A percentile compares a stretch with the other conserved stretches of the same genome.
Conservation (phyloP, 2,888 invertebrate genomes). For the Polia nebulosa region DNA sequence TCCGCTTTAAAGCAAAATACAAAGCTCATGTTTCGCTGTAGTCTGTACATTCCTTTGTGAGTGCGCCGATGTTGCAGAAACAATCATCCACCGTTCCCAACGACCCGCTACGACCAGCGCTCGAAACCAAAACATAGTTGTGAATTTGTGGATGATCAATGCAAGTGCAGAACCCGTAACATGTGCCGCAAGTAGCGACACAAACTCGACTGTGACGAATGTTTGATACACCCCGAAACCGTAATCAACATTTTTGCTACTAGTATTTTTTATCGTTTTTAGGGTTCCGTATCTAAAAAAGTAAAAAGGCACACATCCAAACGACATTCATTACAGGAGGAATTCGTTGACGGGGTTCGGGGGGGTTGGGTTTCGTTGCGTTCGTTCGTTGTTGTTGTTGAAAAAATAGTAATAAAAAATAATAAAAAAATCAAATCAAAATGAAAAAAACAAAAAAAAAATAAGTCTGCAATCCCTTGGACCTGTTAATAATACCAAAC, state of each 20-base stretch:
- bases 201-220: not conserved
- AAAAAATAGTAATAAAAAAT: no score
- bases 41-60: not conserved
- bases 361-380: no score
- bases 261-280: not conserved
- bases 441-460: no score
- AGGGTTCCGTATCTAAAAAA: not conserved
- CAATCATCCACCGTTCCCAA: not conserved
- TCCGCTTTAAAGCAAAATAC: no score
- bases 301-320: not conserved
- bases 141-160: not conserved
- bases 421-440: no score
- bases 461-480: no score
- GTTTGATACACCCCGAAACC: not conserved
- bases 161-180: not conserved
- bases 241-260: not conserved
- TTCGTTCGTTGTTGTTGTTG: no score
- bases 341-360: no score
- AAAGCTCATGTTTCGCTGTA: not conserved
- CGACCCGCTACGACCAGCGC: not conserved
- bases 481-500: no score
- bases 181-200: not conserved
- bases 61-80: not conserved
- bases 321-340: no score
- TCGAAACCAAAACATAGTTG: not conserved